phyloP scores from a whole-genome alignment of 2,113 vertebrate species.

The Sphyrna mokarran region DNA sequence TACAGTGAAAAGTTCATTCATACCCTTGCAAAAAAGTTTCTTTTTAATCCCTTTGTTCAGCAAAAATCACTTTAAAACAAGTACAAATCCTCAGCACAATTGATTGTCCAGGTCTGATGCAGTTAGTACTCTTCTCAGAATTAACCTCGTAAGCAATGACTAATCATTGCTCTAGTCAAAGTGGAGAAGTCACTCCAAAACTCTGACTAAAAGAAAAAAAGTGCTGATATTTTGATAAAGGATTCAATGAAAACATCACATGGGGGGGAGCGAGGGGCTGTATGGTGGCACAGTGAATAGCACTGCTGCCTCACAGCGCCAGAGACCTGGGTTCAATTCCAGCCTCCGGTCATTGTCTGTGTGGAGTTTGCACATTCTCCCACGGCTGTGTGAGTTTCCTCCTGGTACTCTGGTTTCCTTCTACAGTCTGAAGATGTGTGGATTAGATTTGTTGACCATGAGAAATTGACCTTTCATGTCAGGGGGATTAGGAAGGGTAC shows the following conservation, averaged over 20 bases:
- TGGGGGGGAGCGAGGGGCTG: no score
- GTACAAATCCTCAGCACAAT: neutral
- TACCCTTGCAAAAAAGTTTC: neutral
- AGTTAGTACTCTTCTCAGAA: neutral
- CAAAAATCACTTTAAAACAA: neutral
- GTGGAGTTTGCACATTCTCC: no score
- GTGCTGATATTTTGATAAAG: neutral
- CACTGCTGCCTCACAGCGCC: no score
- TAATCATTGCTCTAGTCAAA: neutral
- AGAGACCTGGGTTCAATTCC: no score
- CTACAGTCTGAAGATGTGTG: no score
- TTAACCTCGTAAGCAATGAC: neutral
- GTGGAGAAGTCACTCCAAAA: neutral
- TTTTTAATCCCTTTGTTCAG: neutral
- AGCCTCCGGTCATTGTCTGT: no score
- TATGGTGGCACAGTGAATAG: no score
- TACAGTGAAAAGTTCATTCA: neutral
- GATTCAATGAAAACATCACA: neutral
- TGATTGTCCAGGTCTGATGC: neutral
- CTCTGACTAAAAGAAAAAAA: neutral
- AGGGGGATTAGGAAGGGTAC: no score
- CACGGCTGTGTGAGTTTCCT: no score
- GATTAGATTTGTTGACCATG: no score
- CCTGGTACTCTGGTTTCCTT: no score
- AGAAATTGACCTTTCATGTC: no score